Conservation (phyloP, 53 echinoderm and acorn worm species). For the Temnopleurus reevesii region DNA sequence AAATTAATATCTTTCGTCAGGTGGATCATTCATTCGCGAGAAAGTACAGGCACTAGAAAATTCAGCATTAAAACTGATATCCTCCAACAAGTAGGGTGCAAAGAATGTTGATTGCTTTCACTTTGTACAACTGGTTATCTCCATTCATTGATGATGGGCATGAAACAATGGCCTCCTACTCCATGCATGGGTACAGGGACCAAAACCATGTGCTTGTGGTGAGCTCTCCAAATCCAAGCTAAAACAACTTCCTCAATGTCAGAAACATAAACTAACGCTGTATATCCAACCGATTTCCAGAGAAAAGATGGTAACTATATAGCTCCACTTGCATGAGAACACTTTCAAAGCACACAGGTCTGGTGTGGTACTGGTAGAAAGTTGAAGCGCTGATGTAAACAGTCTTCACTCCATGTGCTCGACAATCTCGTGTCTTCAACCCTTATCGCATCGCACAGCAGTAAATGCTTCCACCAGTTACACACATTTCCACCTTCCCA, state of each 20-base stretch:
- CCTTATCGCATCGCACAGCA: conserved; percentile 36
- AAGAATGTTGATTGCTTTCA: no score
- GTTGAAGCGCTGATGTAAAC: conserved; percentile 37
- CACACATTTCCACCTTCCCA: conserved; percentile 25
- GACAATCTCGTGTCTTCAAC: not conserved
- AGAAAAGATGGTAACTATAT: not conserved
- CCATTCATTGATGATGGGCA: not conserved
- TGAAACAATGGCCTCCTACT: not conserved
- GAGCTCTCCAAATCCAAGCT: not conserved
- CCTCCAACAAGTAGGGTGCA: no score
- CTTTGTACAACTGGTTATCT: not conserved
- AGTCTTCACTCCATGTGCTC: conserved; percentile 36
- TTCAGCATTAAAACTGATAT: no score
- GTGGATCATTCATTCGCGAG: no score
- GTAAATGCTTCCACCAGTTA: conserved; percentile 33
- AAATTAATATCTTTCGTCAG: no score
- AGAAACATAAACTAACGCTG: not conserved
- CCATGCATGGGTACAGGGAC: not conserved
- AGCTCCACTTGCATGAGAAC: not conserved
- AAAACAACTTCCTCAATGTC: not conserved
- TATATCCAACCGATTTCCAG: conserved; percentile 22
- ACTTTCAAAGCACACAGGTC: not conserved
- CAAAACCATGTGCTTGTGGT: not conserved
- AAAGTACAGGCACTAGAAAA: no score
- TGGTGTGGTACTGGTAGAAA: not conserved